A percentile compares a stretch with the other conserved stretches of the same genome.
These are phyloP conservation scores for Rhinopomastus cyanomelas DNA, from an alignment of 2,113 vertebrate genomes.

Conservation along the genomic window DNA sequence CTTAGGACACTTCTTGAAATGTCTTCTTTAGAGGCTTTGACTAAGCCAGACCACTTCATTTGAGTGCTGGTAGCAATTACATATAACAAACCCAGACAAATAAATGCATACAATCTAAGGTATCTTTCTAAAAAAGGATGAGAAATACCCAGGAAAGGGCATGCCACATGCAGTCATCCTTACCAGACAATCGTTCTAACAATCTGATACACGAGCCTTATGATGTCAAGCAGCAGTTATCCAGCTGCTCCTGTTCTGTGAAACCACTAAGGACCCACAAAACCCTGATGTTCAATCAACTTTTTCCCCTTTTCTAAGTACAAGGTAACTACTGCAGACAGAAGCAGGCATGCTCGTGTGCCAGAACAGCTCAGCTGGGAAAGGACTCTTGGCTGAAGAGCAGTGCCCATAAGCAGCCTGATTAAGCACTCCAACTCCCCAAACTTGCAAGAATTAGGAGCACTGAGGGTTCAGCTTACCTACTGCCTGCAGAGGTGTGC, in stretches of 20 bases:
- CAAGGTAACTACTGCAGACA: not conserved
- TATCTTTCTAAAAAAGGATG: not conserved
- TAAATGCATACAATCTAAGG: not conserved
- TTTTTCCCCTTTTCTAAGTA: not conserved
- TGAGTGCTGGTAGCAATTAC: not conserved
- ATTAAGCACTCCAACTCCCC: not conserved
- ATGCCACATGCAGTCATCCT: not conserved
- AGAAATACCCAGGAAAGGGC: not conserved
- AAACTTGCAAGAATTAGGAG: not conserved
- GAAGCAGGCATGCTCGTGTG: not conserved
- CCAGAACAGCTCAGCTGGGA: not conserved
- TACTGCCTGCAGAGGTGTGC: slow-evolving; percentile 81
- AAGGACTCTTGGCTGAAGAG: not conserved
- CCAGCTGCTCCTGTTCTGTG: not conserved
- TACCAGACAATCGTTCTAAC: not conserved
- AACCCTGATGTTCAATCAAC: not conserved
- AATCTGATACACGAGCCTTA: not conserved
- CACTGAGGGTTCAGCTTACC: slow-evolving; percentile 73
- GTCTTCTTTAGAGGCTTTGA: not conserved
- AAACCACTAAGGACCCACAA: not conserved
- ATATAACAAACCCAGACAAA: not conserved
- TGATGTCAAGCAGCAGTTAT: not conserved
- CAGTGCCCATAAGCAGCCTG: not conserved
- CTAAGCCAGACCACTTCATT: not conserved
- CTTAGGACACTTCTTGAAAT: not conserved